These are phyloP conservation scores for Alauda arvensis DNA, from an alignment of 2,797 vertebrate species.

Conservation along the genomic window DNA sequence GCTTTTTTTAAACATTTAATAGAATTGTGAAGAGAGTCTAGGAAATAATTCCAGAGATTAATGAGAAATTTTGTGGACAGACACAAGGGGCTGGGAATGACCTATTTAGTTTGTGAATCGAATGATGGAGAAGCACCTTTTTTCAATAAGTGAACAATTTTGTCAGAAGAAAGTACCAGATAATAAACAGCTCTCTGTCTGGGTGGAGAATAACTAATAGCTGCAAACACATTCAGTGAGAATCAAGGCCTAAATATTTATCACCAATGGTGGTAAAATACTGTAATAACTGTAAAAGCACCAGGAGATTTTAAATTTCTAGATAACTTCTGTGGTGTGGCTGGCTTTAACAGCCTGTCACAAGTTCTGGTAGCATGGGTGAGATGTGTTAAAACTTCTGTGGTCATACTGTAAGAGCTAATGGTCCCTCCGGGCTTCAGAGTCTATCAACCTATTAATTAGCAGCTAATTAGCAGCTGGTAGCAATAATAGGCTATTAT, in stretches of 20 bases:
- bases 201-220: background rate
- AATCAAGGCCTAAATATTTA: background rate
- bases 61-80: background rate
- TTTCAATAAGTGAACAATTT: background rate
- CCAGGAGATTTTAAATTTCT: background rate
- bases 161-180: background rate
- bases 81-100: background rate
- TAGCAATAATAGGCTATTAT: slow-evolving; percentile 52
- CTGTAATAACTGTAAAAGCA: background rate
- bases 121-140: background rate
- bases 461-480: slow-evolving; percentile 54
- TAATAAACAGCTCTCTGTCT: background rate
- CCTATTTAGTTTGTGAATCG: background rate
- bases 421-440: slow-evolving; percentile 29
- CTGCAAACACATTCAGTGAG: background rate
- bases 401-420: slow-evolving; percentile 21
- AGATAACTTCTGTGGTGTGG: background rate
- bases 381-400: slow-evolving; percentile 4
- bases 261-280: background rate
- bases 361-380: background rate
- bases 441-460: slow-evolving; percentile 54
- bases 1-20: background rate
- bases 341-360: background rate
- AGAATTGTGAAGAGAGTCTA: background rate
- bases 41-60: background rate